phyloP scores from a whole-genome alignment of 2,797 vertebrate genomes.

The Notolepis coatsorum region DNA sequence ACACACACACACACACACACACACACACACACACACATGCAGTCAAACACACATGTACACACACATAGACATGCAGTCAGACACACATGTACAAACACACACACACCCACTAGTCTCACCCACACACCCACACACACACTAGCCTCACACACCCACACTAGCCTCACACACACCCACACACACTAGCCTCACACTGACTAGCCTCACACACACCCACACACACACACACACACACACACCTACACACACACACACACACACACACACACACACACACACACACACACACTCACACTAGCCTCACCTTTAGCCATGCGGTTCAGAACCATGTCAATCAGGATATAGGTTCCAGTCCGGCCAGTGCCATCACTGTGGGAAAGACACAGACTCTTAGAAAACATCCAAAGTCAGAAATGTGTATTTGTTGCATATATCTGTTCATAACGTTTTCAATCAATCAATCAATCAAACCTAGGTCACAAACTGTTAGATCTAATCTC shows the following conservation, averaged over 20 bases:
- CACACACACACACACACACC: background rate
- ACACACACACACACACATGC: no score
- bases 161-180: no score
- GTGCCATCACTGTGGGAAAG: slow-evolving; percentile 87
- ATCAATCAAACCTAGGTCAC: no score
- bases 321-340: slow-evolving; percentile 96
- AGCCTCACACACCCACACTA: no score
- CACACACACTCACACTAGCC: background rate
- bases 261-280: background rate
- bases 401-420: background rate
- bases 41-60: no score
- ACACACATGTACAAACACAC: no score
- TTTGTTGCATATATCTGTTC: no score
- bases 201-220: background rate
- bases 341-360: slow-evolving; percentile 93
- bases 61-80: no score
- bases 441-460: no score
- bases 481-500: no score
- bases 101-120: no score
- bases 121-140: no score
- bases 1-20: background rate
- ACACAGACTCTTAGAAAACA: background rate
- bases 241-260: background rate
- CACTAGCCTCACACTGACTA: background rate
- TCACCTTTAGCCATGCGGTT: slow-evolving; percentile 98